Evolutionary conservation across 2,113 vertebrate genomes (phyloP), one percentile per base, ranked within the genome.

Genomic region (Hippolais icterina): DNA sequence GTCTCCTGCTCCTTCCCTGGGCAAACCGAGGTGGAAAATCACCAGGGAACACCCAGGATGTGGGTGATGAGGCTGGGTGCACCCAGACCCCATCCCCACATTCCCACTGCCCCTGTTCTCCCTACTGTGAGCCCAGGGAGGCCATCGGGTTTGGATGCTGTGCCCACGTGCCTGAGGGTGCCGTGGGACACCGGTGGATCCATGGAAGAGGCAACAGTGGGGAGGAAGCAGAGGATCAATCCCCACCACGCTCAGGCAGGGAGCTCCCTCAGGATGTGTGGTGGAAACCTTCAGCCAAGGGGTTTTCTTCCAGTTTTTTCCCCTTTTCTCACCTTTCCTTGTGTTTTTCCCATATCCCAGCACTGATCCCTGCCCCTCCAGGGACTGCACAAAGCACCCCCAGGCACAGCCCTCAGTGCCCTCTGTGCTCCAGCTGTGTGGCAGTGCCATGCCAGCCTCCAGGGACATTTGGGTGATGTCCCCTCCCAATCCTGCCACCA

Each of bases 91-190:
- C 60, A 17, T 39, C 21, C 18, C 49, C 39, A 19, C 19, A 17
- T 7, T 20, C 17, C n/a, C 46, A 6, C 5, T 39, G 39, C 10
- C 25, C 20, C 39, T 35, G 2, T 5, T 46, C 20, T 31, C n/a
- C 21, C 3, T 0, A 24, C 60, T 16, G 20, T 10, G 33, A 16
- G 31, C 28, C 56, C 27, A 11, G 37, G 13, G 31, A 63, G 25
- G 39, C 10, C 70, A 2, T 5, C 1, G 1, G 69, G 27, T 11
- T 1, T 0, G 0, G 54, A 5, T 9, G 29, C 18, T 56, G 46
- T 27, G 50, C 29, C 64, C 41, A 20, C 1, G 0, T 15, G 10
- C 46, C 69, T 6, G 16, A 23, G 13, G 41, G 29, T 27, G 42
- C 44, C 17, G 3, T 0, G 4, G 39, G 31, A 31, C 47, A 28